Evolutionary conservation across 2,888 invertebrate genomes (phyloP).

Genomic region (Cactoblastis cactorum): DNA sequence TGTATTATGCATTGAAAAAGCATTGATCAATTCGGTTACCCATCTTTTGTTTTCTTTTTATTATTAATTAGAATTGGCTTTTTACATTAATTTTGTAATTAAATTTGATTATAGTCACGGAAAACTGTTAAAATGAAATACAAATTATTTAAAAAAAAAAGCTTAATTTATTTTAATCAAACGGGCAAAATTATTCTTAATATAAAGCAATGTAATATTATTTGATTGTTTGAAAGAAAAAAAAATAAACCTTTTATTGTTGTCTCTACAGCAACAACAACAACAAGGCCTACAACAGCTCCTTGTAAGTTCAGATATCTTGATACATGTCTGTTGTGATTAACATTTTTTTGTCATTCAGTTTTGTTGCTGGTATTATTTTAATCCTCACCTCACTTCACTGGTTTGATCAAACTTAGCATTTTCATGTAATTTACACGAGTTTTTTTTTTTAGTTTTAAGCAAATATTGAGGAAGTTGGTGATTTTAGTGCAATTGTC

Average conservation of each 20-base stretch:
- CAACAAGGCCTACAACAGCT: conserved; percentile 95
- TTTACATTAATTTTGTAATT: conserved; percentile 2
- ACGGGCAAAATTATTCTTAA: too few relatives aligned
- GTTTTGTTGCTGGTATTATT: conserved; percentile 33
- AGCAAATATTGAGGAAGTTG: background rate
- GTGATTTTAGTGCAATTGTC: too few relatives aligned
- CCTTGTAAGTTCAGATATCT: conserved; percentile 86
- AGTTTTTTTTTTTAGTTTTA: background rate
- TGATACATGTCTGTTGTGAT: conserved; percentile 67
- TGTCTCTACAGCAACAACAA: conserved; percentile 90
- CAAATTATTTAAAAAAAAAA: too few relatives aligned
- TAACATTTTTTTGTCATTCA: conserved; percentile 44
- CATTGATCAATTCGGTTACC: background rate
- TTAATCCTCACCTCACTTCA: conserved; percentile 18
- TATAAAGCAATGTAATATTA: background rate
- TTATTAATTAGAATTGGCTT: conserved; percentile 6
- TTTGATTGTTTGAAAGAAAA: conserved; percentile 17
- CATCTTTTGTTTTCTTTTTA: background rate
- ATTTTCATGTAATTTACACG: conserved; percentile 27
- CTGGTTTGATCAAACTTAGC: conserved; percentile 27
- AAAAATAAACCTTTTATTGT: conserved; percentile 42
- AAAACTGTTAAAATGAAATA: too few relatives aligned
- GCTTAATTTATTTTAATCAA: too few relatives aligned
- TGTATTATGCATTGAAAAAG: too few relatives aligned
- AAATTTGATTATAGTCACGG: too few relatives aligned